Conservation (phyloP, 1,140 invertebrate species). For the Stegodyphus dumicola region DNA sequence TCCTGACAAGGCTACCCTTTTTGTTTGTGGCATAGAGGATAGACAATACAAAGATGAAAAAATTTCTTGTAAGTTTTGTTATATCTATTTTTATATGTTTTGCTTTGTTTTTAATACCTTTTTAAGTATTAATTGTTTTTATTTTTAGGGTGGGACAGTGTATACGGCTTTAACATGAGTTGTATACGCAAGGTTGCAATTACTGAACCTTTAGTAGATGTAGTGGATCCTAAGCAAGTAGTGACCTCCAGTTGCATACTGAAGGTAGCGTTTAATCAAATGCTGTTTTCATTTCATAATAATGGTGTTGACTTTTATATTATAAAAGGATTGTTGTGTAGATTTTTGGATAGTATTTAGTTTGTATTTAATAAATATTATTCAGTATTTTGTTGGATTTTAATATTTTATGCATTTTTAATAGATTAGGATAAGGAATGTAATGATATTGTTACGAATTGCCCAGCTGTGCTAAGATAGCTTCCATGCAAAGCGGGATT, state of each 20-base stretch:
- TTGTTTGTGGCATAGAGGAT: conserved; percentile 91
- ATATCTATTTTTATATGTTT: not conserved
- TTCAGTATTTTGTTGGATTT: too few species aligned
- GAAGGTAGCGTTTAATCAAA: conserved; percentile 65
- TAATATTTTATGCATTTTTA: too few species aligned
- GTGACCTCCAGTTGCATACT: conserved; percentile 77
- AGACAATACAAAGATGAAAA: conserved; percentile 99
- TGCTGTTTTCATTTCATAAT: too few species aligned
- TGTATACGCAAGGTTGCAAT: conserved; percentile 97
- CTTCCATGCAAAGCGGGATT: too few species aligned
- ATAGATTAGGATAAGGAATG: too few species aligned
- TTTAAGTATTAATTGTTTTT: conserved; percentile 1
- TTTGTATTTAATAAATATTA: too few species aligned
- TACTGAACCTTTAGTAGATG: conserved; percentile 97
- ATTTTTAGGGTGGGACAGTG: conserved; percentile 90
- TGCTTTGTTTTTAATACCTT: not conserved
- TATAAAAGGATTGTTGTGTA: too few species aligned
- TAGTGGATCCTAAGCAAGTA: conserved; percentile 97
- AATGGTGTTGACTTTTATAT: too few species aligned
- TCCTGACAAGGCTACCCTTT: conserved; percentile 72
- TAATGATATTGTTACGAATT: too few species aligned
- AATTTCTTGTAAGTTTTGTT: conserved; percentile 84
- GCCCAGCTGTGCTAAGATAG: too few species aligned
- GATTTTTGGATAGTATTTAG: too few species aligned
- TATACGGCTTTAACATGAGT: conserved; percentile 99